Evolutionary conservation across 2,888 invertebrate genomes (phyloP).

Genomic region (Drosophila parthenogenetica): DNA sequence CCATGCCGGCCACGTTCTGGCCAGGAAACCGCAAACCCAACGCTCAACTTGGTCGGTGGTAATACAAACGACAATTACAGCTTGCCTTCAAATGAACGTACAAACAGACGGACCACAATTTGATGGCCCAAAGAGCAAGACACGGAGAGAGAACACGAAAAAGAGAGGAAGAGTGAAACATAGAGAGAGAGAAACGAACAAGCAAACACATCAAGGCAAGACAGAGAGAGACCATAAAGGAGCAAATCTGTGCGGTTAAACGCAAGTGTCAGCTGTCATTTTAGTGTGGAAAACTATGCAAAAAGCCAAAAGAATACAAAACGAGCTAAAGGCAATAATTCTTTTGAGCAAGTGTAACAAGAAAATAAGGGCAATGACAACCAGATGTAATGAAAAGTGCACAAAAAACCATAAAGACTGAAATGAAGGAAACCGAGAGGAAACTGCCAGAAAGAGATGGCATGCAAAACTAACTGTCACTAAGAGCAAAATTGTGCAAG

Average conservation of each 20-base stretch:
- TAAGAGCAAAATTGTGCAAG: conserved; percentile 18
- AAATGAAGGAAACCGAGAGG: conserved; percentile 19
- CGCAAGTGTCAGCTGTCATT: conserved; percentile 81
- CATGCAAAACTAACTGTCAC: conserved; percentile 36
- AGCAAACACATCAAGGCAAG: background rate
- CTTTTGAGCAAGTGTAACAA: conserved; percentile 72
- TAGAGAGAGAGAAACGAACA: background rate
- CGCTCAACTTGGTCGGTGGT: conserved; percentile 60
- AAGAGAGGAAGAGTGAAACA: background rate
- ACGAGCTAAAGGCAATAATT: conserved; percentile 75
- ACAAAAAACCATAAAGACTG: conserved; percentile 36
- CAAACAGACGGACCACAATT: conserved; percentile 71
- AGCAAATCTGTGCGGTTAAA: conserved; percentile 80
- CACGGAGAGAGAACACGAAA: conserved; percentile 23
- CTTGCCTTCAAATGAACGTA: conserved; percentile 66
- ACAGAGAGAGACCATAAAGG: conserved; percentile 40
- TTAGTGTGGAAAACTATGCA: conserved; percentile 50
- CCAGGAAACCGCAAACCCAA: conserved; percentile 60
- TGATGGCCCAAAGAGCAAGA: conserved; percentile 47
- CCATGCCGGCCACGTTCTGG: conserved; percentile 42
- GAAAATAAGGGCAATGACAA: conserved; percentile 67
- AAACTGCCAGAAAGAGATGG: conserved; percentile 18
- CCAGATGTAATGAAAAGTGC: conserved; percentile 54
- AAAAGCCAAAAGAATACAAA: conserved; percentile 29
- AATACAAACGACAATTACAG: conserved; percentile 78